These are phyloP conservation scores for Caenorhabditis latens DNA, from an alignment of 1,140 invertebrate species.

Conservation along the genomic window DNA sequence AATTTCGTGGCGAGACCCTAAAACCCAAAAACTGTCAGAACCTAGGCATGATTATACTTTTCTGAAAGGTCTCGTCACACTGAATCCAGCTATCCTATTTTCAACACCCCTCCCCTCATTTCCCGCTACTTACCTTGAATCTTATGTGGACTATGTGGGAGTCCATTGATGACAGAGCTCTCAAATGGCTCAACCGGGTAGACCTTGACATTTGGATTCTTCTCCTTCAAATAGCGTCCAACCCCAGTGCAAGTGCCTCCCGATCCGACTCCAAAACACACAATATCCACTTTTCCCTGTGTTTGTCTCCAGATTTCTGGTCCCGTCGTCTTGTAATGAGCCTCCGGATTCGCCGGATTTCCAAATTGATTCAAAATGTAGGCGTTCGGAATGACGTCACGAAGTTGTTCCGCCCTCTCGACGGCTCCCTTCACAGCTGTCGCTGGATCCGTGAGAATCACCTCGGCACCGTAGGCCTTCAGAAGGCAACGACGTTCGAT, in stretches of 20 bases:
- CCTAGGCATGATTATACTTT: slow-evolving; percentile 2
- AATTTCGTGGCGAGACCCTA: not conserved
- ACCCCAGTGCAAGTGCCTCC: slow-evolving; percentile 67
- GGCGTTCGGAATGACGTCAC: slow-evolving; percentile 43
- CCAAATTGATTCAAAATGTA: slow-evolving; percentile 68
- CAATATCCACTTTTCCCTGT: slow-evolving; percentile 69
- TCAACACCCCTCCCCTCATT: too few species aligned
- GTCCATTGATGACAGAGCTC: slow-evolving; percentile 66
- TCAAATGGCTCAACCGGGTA: slow-evolving; percentile 67
- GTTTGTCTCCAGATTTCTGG: slow-evolving; percentile 75
- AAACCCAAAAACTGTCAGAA: slow-evolving; percentile 1
- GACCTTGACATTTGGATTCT: slow-evolving; percentile 66
- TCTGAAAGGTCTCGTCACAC: too few species aligned
- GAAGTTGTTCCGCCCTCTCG: slow-evolving; percentile 70
- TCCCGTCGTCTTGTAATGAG: slow-evolving; percentile 75
- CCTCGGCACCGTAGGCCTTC: slow-evolving; percentile 70
- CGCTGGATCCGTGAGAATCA: slow-evolving; percentile 66
- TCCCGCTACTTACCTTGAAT: slow-evolving; percentile 61
- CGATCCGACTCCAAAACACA: slow-evolving; percentile 67
- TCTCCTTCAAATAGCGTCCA: slow-evolving; percentile 64
- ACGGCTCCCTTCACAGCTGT: slow-evolving; percentile 70
- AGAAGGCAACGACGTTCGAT: slow-evolving; percentile 71
- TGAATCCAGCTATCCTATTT: not conserved
- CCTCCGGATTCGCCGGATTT: slow-evolving; percentile 74
- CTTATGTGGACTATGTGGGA: slow-evolving; percentile 67